Percentiles rank a stretch among this genome's conserved stretches.
Evolutionary conservation across 92 coral and sea anemone species (phyloP).

Genomic region (Phenganax stokvisi): DNA sequence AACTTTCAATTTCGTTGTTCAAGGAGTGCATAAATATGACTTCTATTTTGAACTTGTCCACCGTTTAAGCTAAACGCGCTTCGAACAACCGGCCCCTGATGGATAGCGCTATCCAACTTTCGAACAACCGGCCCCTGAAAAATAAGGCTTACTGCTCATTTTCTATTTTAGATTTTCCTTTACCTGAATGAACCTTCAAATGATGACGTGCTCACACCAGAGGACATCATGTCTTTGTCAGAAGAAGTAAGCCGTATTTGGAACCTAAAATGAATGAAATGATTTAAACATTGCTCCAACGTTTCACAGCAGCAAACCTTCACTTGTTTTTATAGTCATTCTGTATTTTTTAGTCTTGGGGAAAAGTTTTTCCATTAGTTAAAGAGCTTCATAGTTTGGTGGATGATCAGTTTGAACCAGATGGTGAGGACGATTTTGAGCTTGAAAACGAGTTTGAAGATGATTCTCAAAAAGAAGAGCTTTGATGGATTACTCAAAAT

Average conservation of each 20-base stretch:
- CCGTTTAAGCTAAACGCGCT: no score
- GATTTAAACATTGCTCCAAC: neutral
- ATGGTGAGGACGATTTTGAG: conserved; percentile 11
- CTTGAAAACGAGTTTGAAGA: neutral
- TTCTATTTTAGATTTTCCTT: conserved; percentile 4
- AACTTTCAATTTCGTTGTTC: no score
- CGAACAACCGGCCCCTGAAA: no score
- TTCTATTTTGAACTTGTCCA: no score
- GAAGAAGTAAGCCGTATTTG: conserved; percentile 17
- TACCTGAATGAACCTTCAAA: conserved; percentile 18
- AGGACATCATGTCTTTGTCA: neutral
- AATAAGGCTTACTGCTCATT: neutral
- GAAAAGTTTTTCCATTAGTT: neutral
- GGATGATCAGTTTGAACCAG: conserved; percentile 33
- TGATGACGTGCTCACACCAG: conserved; percentile 20
- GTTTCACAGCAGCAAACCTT: neutral
- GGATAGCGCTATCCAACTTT: no score
- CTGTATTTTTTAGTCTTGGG: conserved; percentile 25
- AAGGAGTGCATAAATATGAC: no score
- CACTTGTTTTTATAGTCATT: neutral
- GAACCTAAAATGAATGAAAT: neutral
- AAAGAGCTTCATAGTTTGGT: conserved; percentile 8
- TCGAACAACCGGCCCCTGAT: no score
- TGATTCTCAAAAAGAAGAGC: neutral
- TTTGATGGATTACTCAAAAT: neutral